Percentiles rank a stretch among this genome's conserved stretches.
Conservation (phyloP, 2,888 invertebrate species). For the Endotricha flammealis region DNA sequence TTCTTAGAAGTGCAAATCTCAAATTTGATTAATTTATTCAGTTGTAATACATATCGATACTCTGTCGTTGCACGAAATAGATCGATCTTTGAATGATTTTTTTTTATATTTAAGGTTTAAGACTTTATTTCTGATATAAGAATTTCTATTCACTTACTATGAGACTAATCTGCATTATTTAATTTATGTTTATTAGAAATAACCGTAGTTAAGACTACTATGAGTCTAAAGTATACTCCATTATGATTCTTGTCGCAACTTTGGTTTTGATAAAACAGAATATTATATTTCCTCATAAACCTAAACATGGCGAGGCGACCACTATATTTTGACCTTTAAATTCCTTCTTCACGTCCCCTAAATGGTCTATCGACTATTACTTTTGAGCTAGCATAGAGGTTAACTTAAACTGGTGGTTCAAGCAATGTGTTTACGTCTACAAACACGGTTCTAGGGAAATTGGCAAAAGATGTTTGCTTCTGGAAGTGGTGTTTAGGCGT, state of each 20-base stretch:
- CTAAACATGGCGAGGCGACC: conserved; percentile 41
- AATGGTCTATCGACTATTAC: conserved; percentile 15
- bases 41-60: too few species aligned
- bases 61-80: too few species aligned
- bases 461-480: conserved; percentile 51
- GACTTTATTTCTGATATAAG: too few species aligned
- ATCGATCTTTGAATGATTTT: too few species aligned
- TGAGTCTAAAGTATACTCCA: conserved; percentile 44
- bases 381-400: conserved; percentile 23
- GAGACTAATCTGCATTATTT: too few species aligned
- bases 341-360: conserved; percentile 23
- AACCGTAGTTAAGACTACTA: conserved; percentile 17
- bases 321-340: conserved; percentile 50
- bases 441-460: conserved; percentile 50
- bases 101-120: too few species aligned
- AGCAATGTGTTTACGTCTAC: conserved; percentile 48
- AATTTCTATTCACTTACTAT: too few species aligned
- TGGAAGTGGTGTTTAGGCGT: conserved; percentile 37
- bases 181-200: too few species aligned
- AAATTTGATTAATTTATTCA: too few species aligned
- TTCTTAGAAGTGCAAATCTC: too few species aligned
- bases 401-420: conserved; percentile 32
- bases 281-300: conserved; percentile 65
- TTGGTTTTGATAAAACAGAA: conserved; percentile 60
- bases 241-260: conserved; percentile 49